phyloP scores from a whole-genome alignment of 1,140 invertebrate species.

The Penaeus japonicus region DNA sequence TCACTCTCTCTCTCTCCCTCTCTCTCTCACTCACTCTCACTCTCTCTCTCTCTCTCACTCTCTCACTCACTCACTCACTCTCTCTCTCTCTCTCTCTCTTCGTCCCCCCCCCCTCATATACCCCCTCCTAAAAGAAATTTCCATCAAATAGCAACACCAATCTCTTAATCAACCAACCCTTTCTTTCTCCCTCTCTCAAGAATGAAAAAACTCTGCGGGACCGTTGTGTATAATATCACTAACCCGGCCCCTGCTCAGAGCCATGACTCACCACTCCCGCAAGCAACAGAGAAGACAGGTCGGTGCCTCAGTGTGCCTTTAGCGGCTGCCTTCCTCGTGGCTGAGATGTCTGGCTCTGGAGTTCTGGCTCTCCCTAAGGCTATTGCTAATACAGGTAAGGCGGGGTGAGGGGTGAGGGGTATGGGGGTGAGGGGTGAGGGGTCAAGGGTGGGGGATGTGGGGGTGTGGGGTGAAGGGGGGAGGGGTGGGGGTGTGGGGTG shows the following conservation, averaged over 20 bases:
- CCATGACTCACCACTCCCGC: not conserved
- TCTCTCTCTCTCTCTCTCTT: not conserved
- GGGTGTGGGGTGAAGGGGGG: too few species aligned
- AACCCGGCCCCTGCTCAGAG: not conserved
- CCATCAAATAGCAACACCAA: not conserved
- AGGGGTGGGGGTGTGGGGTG: too few species aligned
- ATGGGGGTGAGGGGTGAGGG: too few species aligned
- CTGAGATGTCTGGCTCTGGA: slow-evolving; percentile 79
- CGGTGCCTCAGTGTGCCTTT: not conserved
- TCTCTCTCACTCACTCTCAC: not conserved
- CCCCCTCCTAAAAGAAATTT: not conserved
- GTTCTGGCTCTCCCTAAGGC: slow-evolving; percentile 76
- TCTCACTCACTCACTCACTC: not conserved
- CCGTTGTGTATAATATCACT: not conserved
- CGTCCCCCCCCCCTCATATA: not conserved
- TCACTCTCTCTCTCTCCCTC: not conserved
- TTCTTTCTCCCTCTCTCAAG: not conserved
- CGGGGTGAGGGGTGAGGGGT: too few species aligned
- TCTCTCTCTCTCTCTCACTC: not conserved
- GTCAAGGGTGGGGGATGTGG: too few species aligned
- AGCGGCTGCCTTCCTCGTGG: slow-evolving; percentile 74
- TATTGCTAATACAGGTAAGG: slow-evolving; percentile 72
- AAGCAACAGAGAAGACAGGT: not conserved
- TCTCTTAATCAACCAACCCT: not conserved
- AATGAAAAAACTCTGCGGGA: not conserved